These are phyloP conservation scores for Caenorhabditis sulstoni DNA, from an alignment of 2,888 invertebrate species.

Conservation along the genomic window DNA sequence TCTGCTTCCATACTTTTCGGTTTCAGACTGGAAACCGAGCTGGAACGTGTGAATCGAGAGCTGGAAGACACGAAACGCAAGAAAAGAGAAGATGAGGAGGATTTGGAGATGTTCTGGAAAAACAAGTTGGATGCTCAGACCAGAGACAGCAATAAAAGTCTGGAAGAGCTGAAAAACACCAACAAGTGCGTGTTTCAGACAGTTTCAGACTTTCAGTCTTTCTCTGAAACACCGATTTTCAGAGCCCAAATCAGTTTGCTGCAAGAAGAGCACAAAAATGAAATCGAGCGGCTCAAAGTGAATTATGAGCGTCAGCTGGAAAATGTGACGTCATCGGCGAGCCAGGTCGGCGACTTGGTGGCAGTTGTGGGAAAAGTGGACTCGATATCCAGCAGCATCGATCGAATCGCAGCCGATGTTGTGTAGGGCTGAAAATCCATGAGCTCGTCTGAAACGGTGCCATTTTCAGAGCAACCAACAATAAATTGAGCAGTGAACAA, in stretches of 20 bases:
- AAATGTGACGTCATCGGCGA: conserved; percentile 53
- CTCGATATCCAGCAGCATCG: conserved; percentile 53
- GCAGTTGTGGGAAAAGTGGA: conserved; percentile 67
- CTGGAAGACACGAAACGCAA: conserved; percentile 52
- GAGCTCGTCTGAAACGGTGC: background rate
- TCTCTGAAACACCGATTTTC: too few species aligned
- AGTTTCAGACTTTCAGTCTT: too few species aligned
- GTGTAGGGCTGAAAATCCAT: conserved; percentile 15
- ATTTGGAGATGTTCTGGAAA: conserved; percentile 54
- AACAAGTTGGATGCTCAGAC: conserved; percentile 12
- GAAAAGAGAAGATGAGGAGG: conserved; percentile 57
- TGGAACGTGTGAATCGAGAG: conserved; percentile 53
- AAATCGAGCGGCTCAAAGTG: conserved; percentile 61
- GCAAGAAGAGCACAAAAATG: conserved; percentile 61
- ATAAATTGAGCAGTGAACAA: conserved; percentile 53
- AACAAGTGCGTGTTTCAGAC: conserved; percentile 32
- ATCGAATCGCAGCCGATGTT: conserved; percentile 59
- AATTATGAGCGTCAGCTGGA: conserved; percentile 66
- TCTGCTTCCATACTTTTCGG: background rate
- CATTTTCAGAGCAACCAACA: conserved; percentile 32
- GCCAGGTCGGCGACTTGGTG: conserved; percentile 59
- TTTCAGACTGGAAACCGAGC: conserved; percentile 44
- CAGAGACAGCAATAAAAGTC: background rate
- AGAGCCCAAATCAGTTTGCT: conserved; percentile 58
- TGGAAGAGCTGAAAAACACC: conserved; percentile 16